Conservation (phyloP, 2,113 vertebrate species). For the Antechinus flavipes region DNA sequence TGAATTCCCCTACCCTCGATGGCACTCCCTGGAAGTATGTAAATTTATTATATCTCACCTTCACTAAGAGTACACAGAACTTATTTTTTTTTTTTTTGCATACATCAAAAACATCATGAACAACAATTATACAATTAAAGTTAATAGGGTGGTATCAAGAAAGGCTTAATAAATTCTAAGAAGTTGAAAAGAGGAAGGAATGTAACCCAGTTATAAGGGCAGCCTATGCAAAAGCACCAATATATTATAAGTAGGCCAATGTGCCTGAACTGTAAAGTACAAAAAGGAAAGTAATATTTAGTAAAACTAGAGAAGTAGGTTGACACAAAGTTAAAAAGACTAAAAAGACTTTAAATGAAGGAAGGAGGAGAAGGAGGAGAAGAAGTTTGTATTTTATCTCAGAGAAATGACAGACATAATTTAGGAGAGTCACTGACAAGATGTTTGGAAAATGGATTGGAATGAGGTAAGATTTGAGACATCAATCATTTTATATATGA, state of each 20-base stretch:
- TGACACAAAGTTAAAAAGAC: not conserved
- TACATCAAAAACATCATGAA: not conserved
- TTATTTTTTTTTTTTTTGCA: not conserved
- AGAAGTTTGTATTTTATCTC: not conserved
- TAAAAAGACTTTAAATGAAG: not conserved
- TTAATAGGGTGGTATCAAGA: not conserved
- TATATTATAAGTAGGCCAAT: not conserved
- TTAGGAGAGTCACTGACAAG: not conserved
- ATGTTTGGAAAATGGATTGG: not conserved
- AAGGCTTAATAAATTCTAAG: not conserved
- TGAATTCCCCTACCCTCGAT: not conserved
- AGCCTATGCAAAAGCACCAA: not conserved
- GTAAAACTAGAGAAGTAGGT: not conserved
- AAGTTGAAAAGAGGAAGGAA: not conserved
- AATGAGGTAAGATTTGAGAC: not conserved
- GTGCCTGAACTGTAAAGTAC: not conserved
- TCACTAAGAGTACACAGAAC: not conserved
- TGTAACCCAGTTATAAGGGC: not conserved
- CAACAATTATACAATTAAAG: not conserved
- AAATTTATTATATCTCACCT: not conserved
- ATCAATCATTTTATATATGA: not conserved
- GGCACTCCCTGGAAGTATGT: not conserved
- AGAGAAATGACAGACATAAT: not conserved
- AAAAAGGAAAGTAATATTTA: not conserved
- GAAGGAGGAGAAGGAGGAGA: too few relatives aligned